Percentiles rank a stretch among this genome's conserved stretches.
These are phyloP conservation scores for Cyanoliseus patagonus DNA, from an alignment of 2,113 vertebrate species.

Conservation along the genomic window DNA sequence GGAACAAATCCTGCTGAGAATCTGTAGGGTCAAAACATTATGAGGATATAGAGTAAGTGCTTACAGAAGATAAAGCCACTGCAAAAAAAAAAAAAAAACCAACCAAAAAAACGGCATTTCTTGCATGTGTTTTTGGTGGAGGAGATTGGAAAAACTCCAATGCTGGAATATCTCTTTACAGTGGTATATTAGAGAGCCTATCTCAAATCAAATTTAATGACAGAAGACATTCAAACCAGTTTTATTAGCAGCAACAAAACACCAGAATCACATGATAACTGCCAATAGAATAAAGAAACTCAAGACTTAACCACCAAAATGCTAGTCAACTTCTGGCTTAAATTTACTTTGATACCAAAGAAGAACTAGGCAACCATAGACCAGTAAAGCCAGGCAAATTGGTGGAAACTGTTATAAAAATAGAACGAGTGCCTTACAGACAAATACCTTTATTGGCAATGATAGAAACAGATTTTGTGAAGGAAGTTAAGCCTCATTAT, in stretches of 20 bases:
- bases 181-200: rapidly evolving
- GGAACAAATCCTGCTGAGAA: not conserved
- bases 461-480: not conserved
- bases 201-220: not conserved
- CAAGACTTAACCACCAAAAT: not conserved
- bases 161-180: not conserved
- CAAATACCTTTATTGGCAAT: not conserved
- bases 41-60: not conserved
- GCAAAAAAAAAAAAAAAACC: not conserved
- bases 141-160: not conserved
- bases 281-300: not conserved
- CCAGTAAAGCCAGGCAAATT: not conserved
- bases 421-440: not conserved
- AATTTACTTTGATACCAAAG: not conserved
- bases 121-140: not conserved
- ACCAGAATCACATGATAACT: not conserved
- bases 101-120: not conserved
- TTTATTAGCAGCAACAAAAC: not conserved
- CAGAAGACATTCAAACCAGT: not conserved
- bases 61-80: not conserved
- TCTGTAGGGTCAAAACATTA: not conserved
- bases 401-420: not conserved
- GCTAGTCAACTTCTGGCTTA: not conserved
- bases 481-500: not conserved
- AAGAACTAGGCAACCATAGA: not conserved